Evolutionary conservation across 2,888 invertebrate genomes (phyloP), one percentile per base, ranked within the genome.

Genomic region (Incurvaria masculella): DNA sequence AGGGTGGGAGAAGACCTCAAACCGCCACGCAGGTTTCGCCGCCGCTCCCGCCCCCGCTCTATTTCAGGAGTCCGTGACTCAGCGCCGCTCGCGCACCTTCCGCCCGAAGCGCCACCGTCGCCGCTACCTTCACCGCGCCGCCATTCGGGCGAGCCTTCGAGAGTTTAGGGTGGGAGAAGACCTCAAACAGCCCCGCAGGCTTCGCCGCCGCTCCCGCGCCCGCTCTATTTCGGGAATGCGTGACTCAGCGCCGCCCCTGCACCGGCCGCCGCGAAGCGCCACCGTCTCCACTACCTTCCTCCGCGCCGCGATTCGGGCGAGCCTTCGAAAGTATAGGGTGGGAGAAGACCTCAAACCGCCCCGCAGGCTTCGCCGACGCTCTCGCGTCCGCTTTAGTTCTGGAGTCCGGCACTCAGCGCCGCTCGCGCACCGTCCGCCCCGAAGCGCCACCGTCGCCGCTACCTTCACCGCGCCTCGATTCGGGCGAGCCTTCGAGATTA

Each of bases 61-160:
- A 78, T 78, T 78, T 74, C 66, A 61, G 72, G 76, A 70, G 63
- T 61, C 59, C 62, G 67, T 78, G 78, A 78, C 65, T 78, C 78
- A 78, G 27, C 27, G 27, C 62, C 60, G 64, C 68, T 68, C 66
- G 62, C 64, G 64, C 69, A 61, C 68, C 72, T 62, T 63, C 67
- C 42, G 21, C 20, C 16, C 38, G 17, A 27, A 19, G 44, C 44
- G 47, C 47, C 47, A 16, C 47, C 18, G 20, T 26, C 47, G 42
- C 10, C 10, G 14, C 8, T 27, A 27, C 27, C 27, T 11, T n/a
- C n/a, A 27, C 10, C 27, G 14, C 27, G 27, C 8, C 27, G 27
- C n/a, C n/a, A n/a, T n/a, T n/a, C n/a, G n/a, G n/a, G n/a, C n/a
- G n/a, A n/a, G n/a, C n/a, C n/a, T n/a, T n/a, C n/a, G n/a, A n/a